Evolutionary conservation across 2,888 invertebrate species (phyloP).

Genomic region (Junonia oenone): DNA sequence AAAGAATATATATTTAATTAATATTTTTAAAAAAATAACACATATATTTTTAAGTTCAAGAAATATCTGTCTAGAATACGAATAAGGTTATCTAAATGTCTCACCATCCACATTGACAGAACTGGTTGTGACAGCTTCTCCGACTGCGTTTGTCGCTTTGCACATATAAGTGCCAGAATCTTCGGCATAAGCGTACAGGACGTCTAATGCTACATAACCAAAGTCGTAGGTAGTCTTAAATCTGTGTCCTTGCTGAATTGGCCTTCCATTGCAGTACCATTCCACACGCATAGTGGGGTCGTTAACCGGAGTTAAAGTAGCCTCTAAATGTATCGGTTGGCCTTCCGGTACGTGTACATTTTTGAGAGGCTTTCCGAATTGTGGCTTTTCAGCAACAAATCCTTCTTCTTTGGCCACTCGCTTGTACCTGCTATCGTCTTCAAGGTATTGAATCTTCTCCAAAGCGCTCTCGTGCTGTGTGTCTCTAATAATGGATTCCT

Average conservation of each 20-base stretch:
- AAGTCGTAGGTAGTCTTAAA: slow-evolving; percentile 98
- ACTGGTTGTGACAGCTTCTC: slow-evolving; percentile 96
- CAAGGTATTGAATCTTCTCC: slow-evolving; percentile 94
- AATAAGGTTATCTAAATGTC: too few species aligned
- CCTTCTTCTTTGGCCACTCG: slow-evolving; percentile 86
- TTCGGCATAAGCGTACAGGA: slow-evolving; percentile 97
- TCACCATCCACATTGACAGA: slow-evolving; percentile 91
- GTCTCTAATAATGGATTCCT: slow-evolving; percentile 90
- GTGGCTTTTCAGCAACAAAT: slow-evolving; percentile 89
- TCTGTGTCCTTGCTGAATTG: slow-evolving; percentile 94
- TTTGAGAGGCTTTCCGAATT: slow-evolving; percentile 92
- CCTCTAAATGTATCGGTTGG: slow-evolving; percentile 93
- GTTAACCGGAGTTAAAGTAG: slow-evolving; percentile 96
- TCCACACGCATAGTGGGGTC: slow-evolving; percentile 99
- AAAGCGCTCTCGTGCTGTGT: slow-evolving; percentile 96
- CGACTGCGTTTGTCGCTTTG: slow-evolving; percentile 95
- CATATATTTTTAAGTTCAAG: too few species aligned
- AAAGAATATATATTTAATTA: slow-evolving; percentile 22
- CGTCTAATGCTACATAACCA: slow-evolving; percentile 97
- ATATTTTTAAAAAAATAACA: too few species aligned
- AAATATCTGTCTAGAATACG: too few species aligned
- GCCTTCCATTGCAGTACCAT: slow-evolving; percentile 97
- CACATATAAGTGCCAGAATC: slow-evolving; percentile 98
- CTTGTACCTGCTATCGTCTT: slow-evolving; percentile 89
- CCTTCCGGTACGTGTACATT: slow-evolving; percentile 93